phyloP scores from a whole-genome alignment of 1,140 invertebrate genomes.

The Ganaspis sp. region DNA sequence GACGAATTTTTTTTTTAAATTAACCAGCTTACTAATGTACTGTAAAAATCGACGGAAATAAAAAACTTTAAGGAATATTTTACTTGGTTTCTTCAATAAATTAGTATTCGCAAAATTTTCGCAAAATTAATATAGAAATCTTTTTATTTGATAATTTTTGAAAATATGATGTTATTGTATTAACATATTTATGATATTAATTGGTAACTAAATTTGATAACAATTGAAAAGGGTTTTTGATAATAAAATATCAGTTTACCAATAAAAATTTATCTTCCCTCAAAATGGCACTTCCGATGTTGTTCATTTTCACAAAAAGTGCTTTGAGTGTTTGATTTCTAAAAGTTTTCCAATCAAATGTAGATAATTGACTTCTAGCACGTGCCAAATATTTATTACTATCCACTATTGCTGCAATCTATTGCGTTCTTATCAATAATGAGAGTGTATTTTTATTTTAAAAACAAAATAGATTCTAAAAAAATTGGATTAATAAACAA shows the following conservation, averaged over 20 bases:
- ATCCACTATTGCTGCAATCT: background rate
- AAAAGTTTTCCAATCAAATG: background rate
- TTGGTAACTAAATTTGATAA: too few species aligned
- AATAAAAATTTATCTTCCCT: background rate
- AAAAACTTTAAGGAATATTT: background rate
- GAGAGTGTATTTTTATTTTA: too few species aligned
- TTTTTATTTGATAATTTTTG: too few species aligned
- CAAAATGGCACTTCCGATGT: background rate
- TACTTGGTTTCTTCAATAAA: background rate
- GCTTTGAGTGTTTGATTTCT: background rate
- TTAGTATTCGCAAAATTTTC: too few species aligned
- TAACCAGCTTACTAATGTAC: background rate
- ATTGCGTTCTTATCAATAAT: background rate
- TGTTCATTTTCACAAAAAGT: background rate
- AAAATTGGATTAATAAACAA: background rate
- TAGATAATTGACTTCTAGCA: background rate
- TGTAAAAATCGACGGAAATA: background rate
- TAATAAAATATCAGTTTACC: background rate
- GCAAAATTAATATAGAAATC: too few species aligned
- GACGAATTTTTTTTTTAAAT: background rate
- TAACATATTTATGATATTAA: background rate
- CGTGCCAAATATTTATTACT: background rate
- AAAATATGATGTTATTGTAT: too few species aligned
- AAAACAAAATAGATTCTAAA: too few species aligned
- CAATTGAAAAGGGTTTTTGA: too few species aligned